Evolutionary conservation across 1,140 invertebrate species (phyloP), one percentile per base, ranked within the genome.

Genomic region (Agraylea sexmaculata): DNA sequence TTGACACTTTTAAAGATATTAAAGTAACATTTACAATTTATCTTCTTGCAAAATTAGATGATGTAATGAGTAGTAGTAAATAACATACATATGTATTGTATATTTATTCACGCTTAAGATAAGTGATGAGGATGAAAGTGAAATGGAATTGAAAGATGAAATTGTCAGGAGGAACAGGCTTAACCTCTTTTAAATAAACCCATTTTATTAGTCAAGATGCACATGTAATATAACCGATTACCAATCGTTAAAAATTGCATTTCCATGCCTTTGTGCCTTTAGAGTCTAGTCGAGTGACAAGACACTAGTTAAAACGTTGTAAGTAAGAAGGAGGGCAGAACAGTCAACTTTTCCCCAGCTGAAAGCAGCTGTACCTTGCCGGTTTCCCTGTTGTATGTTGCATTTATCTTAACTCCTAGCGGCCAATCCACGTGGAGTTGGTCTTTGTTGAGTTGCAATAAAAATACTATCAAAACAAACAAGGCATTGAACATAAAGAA

Each of bases 401-500:
- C 88, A 71, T 93, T 93, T 59, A 85, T 89, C 71, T 87, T 91
- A 61, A 85, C 84, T 61, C 86, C 89, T 55, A 89, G 77, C 54
- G 86, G 89, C 90, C 88, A 94, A 66, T 90, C 74, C 67, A 94
- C 79, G 71, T 93, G 88, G 55, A 93, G 75, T 68, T 87, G 83
- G 71, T 94, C 87, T 79, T 94, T 95, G 73, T 94, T 92, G 67
- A 94, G 76, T 81, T 97, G 93, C 55, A 97, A 83, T 66, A 96
- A 83, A 71, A 97, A 91, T 57, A 97, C 90, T 66, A 96, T 88
- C 68, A 98, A 80, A 60, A 97, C 89, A 77, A 97, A 98, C 56
- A 98, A 80, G 65, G 92, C 87, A 77, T 99, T 99, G 72, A 95
- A 84, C 89, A 99, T 96, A 72, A 96, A 87, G 80, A 96, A 97